Conservation (phyloP, 2,888 invertebrate species). For the Dryobota labecula region DNA sequence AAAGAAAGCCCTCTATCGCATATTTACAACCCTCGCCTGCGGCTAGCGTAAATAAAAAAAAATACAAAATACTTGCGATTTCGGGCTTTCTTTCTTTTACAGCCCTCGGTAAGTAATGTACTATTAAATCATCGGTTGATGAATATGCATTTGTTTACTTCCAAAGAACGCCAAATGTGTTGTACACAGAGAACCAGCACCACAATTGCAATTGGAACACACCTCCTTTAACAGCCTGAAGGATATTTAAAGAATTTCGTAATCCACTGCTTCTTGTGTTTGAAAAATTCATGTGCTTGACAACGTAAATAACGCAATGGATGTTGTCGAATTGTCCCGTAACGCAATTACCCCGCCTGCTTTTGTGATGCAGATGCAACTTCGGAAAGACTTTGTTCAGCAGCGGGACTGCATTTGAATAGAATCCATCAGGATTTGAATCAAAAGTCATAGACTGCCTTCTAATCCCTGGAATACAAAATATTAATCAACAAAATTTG, state of each 20-base stretch:
- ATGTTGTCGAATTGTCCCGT: background rate
- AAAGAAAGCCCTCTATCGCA: too few relatives aligned
- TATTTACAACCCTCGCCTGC: too few relatives aligned
- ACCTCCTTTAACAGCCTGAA: too few relatives aligned
- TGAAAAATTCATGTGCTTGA: background rate
- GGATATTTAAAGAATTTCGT: background rate
- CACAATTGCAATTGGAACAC: background rate
- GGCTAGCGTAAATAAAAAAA: too few relatives aligned
- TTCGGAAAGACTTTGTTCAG: background rate
- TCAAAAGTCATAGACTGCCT: background rate
- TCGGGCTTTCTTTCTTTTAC: too few relatives aligned
- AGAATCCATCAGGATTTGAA: background rate
- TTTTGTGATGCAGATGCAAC: background rate
- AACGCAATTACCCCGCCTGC: background rate
- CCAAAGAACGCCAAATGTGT: background rate
- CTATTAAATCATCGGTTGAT: too few relatives aligned
- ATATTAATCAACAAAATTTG: slow-evolving; percentile 11
- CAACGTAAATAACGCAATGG: too few relatives aligned
- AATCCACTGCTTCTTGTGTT: background rate
- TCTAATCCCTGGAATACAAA: background rate
- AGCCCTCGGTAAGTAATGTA: too few relatives aligned
- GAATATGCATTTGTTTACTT: background rate
- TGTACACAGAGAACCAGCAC: background rate
- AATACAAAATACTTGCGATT: too few relatives aligned
- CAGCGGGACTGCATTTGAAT: too few relatives aligned